Evolutionary conservation across 2,888 invertebrate species (phyloP).

Genomic region (Drosophila fungiperda): DNA sequence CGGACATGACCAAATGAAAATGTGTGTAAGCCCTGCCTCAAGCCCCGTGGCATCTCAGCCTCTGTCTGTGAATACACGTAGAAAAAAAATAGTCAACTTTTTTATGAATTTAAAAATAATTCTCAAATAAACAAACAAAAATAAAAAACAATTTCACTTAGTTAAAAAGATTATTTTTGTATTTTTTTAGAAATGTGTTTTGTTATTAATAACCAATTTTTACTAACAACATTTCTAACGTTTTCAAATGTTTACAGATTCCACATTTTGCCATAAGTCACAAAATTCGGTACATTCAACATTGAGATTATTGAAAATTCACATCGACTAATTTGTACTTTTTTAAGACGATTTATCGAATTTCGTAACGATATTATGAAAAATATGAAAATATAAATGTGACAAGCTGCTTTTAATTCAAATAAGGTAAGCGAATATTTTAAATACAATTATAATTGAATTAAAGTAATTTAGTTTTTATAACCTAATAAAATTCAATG

Average conservation of each 20-base stretch:
- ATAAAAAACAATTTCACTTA: not conserved
- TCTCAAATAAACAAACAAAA: not conserved
- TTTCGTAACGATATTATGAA: no score
- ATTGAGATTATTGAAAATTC: not conserved
- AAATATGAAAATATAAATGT: no score
- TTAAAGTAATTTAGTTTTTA: no score
- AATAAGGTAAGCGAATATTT: no score
- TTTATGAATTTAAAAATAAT: not conserved
- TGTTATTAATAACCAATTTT: not conserved
- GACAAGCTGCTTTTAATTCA: no score
- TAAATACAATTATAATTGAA: no score
- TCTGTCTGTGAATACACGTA: not conserved
- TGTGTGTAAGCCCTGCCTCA: constrained; percentile 62
- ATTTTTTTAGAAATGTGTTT: not conserved
- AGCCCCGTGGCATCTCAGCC: constrained; percentile 53
- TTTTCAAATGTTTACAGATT: not conserved
- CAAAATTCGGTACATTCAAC: not conserved
- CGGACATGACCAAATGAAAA: constrained; percentile 82
- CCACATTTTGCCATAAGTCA: not conserved
- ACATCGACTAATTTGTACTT: no score
- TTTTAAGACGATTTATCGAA: no score
- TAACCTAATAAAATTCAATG: no score
- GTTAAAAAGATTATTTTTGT: not conserved
- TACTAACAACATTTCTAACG: not conserved
- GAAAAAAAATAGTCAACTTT: not conserved